A percentile compares a stretch with the other conserved stretches of the same genome.
Evolutionary conservation across 53 echinoderm and acorn worm genomes (phyloP).

Genomic region (Hippasteria phrygiana): DNA sequence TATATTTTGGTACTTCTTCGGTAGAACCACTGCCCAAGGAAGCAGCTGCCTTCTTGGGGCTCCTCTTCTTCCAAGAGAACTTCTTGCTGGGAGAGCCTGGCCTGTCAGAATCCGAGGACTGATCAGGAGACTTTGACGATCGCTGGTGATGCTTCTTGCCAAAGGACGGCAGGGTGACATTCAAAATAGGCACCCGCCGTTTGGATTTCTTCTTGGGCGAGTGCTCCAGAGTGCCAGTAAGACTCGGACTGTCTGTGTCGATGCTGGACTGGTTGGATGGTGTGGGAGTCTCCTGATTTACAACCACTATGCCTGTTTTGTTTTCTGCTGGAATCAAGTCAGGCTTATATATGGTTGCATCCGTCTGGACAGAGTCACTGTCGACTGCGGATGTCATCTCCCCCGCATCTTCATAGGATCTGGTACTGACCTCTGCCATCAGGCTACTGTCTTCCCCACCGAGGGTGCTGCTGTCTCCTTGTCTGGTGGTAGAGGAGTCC

Average conservation of each 20-base stretch:
- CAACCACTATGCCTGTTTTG: neutral
- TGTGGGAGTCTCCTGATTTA: neutral
- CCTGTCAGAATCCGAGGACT: constrained; percentile 76
- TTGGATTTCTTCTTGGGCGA: constrained; percentile 69
- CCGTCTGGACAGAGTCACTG: neutral
- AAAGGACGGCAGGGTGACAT: constrained; percentile 71
- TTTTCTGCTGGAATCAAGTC: neutral
- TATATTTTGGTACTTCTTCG: neutral
- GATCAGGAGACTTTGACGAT: constrained; percentile 59
- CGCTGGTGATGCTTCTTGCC: constrained; percentile 67
- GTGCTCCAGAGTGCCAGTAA: constrained; percentile 36
- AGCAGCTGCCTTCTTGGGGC: constrained; percentile 23
- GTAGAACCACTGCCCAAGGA: neutral
- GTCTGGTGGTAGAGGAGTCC: constrained; percentile 18
- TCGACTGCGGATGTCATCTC: neutral
- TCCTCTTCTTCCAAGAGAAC: constrained; percentile 75
- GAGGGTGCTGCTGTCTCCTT: constrained; percentile 8
- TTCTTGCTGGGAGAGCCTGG: constrained; percentile 67
- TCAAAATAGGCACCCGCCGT: constrained; percentile 51
- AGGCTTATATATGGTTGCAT: neutral
- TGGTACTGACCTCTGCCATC: constrained; percentile 1
- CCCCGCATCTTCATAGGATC: neutral
- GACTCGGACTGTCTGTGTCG: constrained; percentile 44
- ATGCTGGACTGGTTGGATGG: constrained; percentile 53
- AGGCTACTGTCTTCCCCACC: constrained; percentile 7